These are phyloP conservation scores for Dolichotis patagonum DNA, from an alignment of 2,113 vertebrate species.

Conservation along the genomic window DNA sequence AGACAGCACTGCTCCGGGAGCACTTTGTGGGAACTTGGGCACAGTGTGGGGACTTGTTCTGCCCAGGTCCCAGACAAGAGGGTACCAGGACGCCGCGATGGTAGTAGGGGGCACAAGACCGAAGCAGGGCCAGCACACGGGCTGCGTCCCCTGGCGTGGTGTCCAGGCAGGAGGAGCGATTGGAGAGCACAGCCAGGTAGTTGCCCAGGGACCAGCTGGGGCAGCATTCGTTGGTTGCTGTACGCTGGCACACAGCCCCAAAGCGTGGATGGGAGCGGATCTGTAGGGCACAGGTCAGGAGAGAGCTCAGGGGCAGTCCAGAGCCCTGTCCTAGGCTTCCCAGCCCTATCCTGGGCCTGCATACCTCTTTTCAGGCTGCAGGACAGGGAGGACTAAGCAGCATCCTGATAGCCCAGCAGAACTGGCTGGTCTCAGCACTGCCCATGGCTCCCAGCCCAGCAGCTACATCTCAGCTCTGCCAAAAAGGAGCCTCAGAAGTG, in stretches of 20 bases:
- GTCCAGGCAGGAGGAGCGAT: constrained; percentile 94
- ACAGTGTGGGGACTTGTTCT: constrained; percentile 89
- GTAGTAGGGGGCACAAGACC: constrained; percentile 94
- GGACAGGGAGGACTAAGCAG: neutral
- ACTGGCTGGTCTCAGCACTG: neutral
- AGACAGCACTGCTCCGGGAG: constrained; percentile 90
- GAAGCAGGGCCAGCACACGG: constrained; percentile 92
- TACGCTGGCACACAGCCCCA: constrained; percentile 93
- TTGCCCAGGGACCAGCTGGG: constrained; percentile 99
- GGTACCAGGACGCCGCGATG: constrained; percentile 92
- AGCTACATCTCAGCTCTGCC: neutral
- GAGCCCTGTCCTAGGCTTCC: neutral
- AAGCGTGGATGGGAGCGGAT: constrained; percentile 94
- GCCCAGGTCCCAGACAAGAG: constrained; percentile 87
- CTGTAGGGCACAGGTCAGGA: constrained; percentile 84
- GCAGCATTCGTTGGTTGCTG: constrained; percentile 90
- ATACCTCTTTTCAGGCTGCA: neutral
- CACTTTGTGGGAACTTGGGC: constrained; percentile 94
- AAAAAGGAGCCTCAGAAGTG: neutral
- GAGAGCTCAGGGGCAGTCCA: constrained; percentile 49
- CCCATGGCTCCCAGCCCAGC: neutral
- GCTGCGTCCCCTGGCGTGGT: constrained; percentile 93
- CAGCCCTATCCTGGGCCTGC: neutral
- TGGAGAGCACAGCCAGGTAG: constrained; percentile 95
- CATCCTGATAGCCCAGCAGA: neutral